These are phyloP conservation scores for Pygoscelis antarcticus DNA, from an alignment of 2,113 vertebrate genomes.

Conservation along the genomic window DNA sequence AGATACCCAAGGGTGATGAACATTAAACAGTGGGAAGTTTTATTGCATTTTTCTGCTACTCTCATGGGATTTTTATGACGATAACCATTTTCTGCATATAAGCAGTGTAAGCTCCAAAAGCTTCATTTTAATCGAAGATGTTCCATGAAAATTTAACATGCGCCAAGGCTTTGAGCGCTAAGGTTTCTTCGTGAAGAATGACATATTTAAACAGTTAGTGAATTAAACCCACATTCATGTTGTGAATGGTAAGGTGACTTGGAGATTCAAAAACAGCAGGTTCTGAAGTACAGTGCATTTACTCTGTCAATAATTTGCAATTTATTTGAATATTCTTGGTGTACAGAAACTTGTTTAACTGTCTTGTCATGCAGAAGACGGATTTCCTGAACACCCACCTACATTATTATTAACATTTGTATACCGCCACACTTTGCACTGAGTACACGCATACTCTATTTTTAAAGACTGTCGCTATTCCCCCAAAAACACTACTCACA, in stretches of 20 bases:
- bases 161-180: neutral
- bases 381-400: neutral
- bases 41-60: slow-evolving; percentile 57
- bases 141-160: slow-evolving; percentile 57
- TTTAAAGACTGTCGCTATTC: neutral
- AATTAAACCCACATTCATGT: neutral
- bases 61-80: slow-evolving; percentile 58
- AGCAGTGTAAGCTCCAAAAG: slow-evolving; percentile 52
- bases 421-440: neutral
- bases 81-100: slow-evolving; percentile 49
- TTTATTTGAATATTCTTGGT: neutral
- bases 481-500: neutral
- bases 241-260: slow-evolving; percentile 12
- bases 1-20: slow-evolving; percentile 66
- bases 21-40: slow-evolving; percentile 72
- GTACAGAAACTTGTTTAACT: neutral
- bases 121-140: slow-evolving; percentile 50
- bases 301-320: neutral
- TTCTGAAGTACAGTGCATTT: neutral
- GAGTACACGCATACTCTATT: neutral
- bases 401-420: neutral
- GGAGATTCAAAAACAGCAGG: neutral
- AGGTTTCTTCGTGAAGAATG: slow-evolving; percentile 14
- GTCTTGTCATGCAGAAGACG: neutral
- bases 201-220: slow-evolving; percentile 23